These are phyloP conservation scores for Pollimyrus isidori DNA, from an alignment of 2,113 vertebrate species.

Conservation along the genomic window DNA sequence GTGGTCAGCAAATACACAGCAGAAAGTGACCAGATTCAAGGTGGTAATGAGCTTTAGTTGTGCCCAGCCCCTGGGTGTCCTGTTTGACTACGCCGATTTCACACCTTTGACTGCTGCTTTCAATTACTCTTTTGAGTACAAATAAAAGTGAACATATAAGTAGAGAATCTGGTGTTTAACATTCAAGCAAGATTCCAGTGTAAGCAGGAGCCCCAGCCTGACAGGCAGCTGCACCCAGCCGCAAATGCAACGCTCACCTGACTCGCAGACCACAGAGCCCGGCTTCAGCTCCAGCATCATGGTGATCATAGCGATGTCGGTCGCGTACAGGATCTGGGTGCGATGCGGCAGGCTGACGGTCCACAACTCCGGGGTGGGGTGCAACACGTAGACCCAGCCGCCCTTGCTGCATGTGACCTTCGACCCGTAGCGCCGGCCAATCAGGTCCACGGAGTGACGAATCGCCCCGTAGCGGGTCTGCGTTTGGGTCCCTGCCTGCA, in stretches of 20 bases:
- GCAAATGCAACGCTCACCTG: slow-evolving; percentile 61
- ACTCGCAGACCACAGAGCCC: slow-evolving; percentile 88
- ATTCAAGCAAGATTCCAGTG: neutral
- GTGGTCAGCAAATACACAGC: neutral
- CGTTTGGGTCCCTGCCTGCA: slow-evolving; percentile 77
- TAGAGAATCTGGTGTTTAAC: neutral
- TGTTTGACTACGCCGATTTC: neutral
- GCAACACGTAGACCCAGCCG: slow-evolving; percentile 91
- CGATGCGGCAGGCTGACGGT: slow-evolving; percentile 86
- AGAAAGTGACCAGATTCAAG: neutral
- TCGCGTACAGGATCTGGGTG: slow-evolving; percentile 94
- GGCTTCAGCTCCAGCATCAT: slow-evolving; percentile 97
- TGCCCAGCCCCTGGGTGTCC: neutral
- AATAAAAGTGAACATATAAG: neutral
- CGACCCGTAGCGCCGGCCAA: slow-evolving; percentile 82
- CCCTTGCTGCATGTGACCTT: slow-evolving; percentile 93
- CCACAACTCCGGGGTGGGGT: slow-evolving; percentile 94
- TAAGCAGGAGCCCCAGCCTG: neutral
- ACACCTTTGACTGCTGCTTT: neutral
- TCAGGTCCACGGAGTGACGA: slow-evolving; percentile 83
- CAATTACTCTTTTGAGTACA: neutral
- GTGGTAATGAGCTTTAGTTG: neutral
- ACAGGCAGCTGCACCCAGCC: neutral
- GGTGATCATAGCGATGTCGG: slow-evolving; percentile 88
- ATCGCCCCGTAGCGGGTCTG: slow-evolving; percentile 91